Evolutionary conservation across 2,113 vertebrate genomes (phyloP).

Genomic region (Gopherus flavomarginatus): DNA sequence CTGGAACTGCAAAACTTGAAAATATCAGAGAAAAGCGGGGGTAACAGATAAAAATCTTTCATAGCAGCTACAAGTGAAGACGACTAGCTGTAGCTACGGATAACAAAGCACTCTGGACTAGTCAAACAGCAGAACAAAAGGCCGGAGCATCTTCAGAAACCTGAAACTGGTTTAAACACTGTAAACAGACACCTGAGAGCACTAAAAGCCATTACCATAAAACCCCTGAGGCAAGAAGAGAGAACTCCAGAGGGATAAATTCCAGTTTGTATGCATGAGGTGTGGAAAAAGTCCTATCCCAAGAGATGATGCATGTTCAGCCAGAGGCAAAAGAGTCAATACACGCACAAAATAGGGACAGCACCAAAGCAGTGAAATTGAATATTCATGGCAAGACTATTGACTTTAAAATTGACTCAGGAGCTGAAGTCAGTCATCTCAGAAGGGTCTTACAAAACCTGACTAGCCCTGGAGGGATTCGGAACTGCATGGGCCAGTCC

Average conservation of each 20-base stretch:
- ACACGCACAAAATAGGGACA: background rate
- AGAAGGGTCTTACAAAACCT: background rate
- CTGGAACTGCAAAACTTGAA: background rate
- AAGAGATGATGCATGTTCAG: background rate
- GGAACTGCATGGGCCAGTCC: background rate
- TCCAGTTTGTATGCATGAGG: background rate
- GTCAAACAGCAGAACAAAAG: background rate
- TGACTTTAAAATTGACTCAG: background rate
- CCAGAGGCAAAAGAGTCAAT: background rate
- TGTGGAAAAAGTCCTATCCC: background rate
- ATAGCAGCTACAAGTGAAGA: background rate
- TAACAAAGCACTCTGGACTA: background rate
- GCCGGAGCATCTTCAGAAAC: background rate
- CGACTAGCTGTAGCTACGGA: background rate
- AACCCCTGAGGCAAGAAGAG: background rate
- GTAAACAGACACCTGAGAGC: background rate
- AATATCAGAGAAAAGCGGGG: background rate
- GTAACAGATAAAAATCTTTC: background rate
- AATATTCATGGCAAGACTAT: background rate
- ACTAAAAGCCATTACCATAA: background rate
- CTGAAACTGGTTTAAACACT: background rate
- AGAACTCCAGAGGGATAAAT: background rate
- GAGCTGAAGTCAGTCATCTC: background rate
- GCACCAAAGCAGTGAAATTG: background rate
- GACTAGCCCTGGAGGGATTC: background rate